These are phyloP conservation scores for Teleiodes luculella DNA, from an alignment of 2,888 invertebrate species.

Conservation along the genomic window DNA sequence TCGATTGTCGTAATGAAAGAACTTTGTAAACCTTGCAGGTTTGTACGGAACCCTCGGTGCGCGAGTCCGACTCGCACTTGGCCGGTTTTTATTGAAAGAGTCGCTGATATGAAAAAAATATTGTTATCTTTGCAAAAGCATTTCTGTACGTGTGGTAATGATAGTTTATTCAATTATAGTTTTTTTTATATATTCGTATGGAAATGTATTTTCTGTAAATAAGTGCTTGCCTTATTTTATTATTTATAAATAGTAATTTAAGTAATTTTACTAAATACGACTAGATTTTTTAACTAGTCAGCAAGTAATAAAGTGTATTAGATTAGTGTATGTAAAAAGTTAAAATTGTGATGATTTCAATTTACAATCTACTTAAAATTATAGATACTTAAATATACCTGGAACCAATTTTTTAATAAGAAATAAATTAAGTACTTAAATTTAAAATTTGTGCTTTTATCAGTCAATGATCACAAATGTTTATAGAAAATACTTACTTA, in stretches of 20 bases:
- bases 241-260: constrained; percentile 61
- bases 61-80: too few relatives aligned
- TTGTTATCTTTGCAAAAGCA: constrained; percentile 56
- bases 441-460: neutral
- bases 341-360: constrained; percentile 10
- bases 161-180: constrained; percentile 38
- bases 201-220: constrained; percentile 63
- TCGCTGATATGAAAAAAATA: constrained; percentile 38
- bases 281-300: constrained; percentile 74
- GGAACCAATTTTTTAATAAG: neutral
- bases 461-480: too few relatives aligned
- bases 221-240: constrained; percentile 57
- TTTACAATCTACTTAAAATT: neutral
- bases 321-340: constrained; percentile 25
- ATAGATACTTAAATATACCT: neutral
- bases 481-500: too few relatives aligned
- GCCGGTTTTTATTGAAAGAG: too few relatives aligned
- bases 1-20: too few relatives aligned
- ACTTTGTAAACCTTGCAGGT: too few relatives aligned
- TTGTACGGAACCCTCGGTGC: too few relatives aligned
- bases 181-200: constrained; percentile 55
- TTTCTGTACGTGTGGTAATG: constrained; percentile 53
- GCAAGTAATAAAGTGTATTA: constrained; percentile 35
- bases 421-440: constrained; percentile 16
- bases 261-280: constrained; percentile 57